phyloP scores from a whole-genome alignment of 2,888 invertebrate species.

The Uloborus plumipes region DNA sequence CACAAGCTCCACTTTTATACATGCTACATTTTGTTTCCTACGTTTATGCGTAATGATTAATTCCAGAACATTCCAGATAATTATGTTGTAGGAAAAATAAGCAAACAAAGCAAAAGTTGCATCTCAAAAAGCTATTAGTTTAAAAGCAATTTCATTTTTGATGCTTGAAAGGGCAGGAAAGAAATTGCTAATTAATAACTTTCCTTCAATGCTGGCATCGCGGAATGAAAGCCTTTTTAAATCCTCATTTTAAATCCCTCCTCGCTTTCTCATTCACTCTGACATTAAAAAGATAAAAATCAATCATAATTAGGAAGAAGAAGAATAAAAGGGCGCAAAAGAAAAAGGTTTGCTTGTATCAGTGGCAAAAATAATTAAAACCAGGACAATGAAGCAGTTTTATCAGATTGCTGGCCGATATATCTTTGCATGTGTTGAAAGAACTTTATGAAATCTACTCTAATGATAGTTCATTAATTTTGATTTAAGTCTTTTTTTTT shows the following conservation, averaged over 20 bases:
- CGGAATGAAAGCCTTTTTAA: too few species aligned
- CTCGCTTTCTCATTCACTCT: too few species aligned
- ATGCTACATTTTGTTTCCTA: too few species aligned
- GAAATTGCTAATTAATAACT: too few species aligned
- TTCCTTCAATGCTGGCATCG: too few species aligned
- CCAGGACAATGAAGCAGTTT: constrained; percentile 35
- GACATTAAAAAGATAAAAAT: constrained; percentile 27
- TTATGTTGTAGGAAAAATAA: background rate
- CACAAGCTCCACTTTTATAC: too few species aligned
- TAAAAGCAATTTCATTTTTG: too few species aligned
- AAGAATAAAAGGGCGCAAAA: background rate
- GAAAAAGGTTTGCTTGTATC: constrained; percentile 12
- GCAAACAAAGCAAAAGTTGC: constrained; percentile 21
- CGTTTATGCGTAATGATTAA: too few species aligned
- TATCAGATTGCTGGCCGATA: constrained; percentile 38
- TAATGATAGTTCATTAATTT: constrained; percentile 54
- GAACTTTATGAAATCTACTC: constrained; percentile 42
- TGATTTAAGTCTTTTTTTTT: constrained; percentile 39
- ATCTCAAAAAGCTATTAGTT: constrained; percentile 1
- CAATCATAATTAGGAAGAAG: constrained; percentile 43
- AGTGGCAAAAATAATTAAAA: constrained; percentile 45
- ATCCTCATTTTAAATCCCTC: too few species aligned
- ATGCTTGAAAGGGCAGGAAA: too few species aligned
- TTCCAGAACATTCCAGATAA: too few species aligned
- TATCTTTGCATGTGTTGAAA: constrained; percentile 24